Percentiles rank a stretch among this genome's conserved stretches.
These are phyloP conservation scores for Acromyrmex heyeri DNA, from an alignment of 1,140 invertebrate genomes.

Conservation along the genomic window DNA sequence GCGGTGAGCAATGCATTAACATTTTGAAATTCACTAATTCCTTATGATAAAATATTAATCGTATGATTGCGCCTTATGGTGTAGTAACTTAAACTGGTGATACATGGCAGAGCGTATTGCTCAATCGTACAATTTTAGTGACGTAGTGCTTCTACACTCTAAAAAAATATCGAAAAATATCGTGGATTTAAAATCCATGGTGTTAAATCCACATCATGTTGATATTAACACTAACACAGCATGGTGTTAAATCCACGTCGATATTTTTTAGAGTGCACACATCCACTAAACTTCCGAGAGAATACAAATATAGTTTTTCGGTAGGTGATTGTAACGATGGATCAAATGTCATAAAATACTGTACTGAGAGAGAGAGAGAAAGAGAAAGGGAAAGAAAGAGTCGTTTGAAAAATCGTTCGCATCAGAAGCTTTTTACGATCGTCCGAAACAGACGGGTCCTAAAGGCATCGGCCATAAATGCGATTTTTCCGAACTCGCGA, in stretches of 20 bases:
- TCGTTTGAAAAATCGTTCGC: constrained; percentile 16
- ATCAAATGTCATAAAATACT: constrained; percentile 18
- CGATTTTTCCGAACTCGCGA: constrained; percentile 9
- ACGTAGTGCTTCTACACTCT: neutral
- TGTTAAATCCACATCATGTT: too few relatives aligned
- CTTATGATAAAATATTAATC: constrained; percentile 51
- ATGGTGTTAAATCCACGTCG: too few relatives aligned
- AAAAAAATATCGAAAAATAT: too few relatives aligned
- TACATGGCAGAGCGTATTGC: neutral
- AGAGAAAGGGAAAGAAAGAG: neutral
- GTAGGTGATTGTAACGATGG: constrained; percentile 7
- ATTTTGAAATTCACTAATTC: constrained; percentile 12
- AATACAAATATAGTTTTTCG: neutral
- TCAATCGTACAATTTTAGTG: neutral
- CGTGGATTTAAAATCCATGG: too few relatives aligned
- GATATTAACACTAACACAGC: too few relatives aligned
- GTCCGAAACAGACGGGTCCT: neutral
- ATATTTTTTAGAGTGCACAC: too few relatives aligned
- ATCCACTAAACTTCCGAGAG: too few relatives aligned
- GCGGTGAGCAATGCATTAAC: constrained; percentile 21
- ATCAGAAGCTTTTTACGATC: constrained; percentile 10
- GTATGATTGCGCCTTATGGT: neutral
- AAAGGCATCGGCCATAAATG: constrained; percentile 1
- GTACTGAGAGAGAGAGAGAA: neutral
- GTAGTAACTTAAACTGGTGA: constrained; percentile 4